Evolutionary conservation across 2,797 vertebrate species (phyloP).

Genomic region (Hafferia zeledoni): DNA sequence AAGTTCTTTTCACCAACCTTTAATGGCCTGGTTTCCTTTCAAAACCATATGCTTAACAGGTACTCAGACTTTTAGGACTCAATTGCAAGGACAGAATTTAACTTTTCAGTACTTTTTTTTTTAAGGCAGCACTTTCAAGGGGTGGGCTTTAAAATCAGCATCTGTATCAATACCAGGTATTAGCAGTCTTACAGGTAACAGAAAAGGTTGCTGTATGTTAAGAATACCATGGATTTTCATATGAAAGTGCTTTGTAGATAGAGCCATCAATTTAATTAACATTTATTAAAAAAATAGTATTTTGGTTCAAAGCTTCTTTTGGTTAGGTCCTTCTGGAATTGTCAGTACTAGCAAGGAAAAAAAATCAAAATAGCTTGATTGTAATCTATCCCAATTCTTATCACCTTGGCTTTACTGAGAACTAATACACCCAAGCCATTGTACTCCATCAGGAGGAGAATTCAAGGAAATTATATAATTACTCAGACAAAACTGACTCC

Average conservation of each 20-base stretch:
- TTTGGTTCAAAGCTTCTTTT: background rate
- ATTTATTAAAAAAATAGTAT: background rate
- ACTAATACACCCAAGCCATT: slow-evolving; percentile 21
- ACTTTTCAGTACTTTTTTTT: background rate
- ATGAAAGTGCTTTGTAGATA: background rate
- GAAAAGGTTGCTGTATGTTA: background rate
- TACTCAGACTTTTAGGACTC: background rate
- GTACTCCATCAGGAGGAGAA: slow-evolving; percentile 11
- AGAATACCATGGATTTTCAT: background rate
- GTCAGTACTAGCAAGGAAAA: background rate
- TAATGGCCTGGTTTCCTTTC: background rate
- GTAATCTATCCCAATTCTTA: slow-evolving; percentile 16
- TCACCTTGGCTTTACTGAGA: background rate
- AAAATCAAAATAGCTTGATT: background rate
- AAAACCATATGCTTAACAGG: background rate
- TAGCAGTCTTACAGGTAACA: background rate
- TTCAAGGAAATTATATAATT: slow-evolving; percentile 51
- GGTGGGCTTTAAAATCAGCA: background rate
- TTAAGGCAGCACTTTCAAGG: background rate
- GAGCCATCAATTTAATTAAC: background rate
- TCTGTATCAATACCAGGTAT: background rate
- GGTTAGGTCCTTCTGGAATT: background rate
- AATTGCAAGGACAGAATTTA: background rate
- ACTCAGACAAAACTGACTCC: background rate
- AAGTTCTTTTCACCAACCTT: background rate